phyloP scores from a whole-genome alignment of 2,797 vertebrate species.

The Botia kubotai region DNA sequence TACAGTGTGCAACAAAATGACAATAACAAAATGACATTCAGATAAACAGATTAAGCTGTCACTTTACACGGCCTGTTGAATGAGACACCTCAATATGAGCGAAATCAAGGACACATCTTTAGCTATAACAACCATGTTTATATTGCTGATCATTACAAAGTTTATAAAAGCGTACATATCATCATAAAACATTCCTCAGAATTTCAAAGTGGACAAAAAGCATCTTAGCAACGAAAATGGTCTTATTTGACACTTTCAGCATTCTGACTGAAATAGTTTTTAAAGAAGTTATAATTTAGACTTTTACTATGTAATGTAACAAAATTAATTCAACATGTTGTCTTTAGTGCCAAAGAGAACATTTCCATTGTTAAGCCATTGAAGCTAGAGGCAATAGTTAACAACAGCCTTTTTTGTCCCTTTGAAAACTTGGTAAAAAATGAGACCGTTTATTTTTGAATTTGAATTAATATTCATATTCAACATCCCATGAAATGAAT shows the following conservation, averaged over 20 bases:
- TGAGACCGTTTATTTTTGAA: not conserved
- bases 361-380: constrained; percentile 15
- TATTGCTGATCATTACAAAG: not conserved
- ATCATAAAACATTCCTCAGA: constrained; percentile 45
- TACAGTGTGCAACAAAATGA: not conserved
- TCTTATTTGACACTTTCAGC: constrained; percentile 55
- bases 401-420: constrained; percentile 53
- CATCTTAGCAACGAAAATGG: constrained; percentile 63
- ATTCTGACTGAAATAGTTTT: not conserved
- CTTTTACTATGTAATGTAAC: not conserved
- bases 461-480: constrained; percentile 11
- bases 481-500: not conserved
- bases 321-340: not conserved
- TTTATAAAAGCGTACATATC: constrained; percentile 7
- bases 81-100: constrained; percentile 44
- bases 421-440: constrained; percentile 48
- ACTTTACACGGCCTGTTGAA: not conserved
- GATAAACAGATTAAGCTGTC: not conserved
- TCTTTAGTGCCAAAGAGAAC: constrained; percentile 2
- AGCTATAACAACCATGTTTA: not conserved
- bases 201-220: constrained; percentile 67
- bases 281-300: not conserved
- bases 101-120: not conserved
- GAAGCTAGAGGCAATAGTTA: not conserved
- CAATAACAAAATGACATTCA: not conserved